Base-by-base conservation (phyloP, 2,888 invertebrate genomes). In the Drosophila rubida region DNA sequence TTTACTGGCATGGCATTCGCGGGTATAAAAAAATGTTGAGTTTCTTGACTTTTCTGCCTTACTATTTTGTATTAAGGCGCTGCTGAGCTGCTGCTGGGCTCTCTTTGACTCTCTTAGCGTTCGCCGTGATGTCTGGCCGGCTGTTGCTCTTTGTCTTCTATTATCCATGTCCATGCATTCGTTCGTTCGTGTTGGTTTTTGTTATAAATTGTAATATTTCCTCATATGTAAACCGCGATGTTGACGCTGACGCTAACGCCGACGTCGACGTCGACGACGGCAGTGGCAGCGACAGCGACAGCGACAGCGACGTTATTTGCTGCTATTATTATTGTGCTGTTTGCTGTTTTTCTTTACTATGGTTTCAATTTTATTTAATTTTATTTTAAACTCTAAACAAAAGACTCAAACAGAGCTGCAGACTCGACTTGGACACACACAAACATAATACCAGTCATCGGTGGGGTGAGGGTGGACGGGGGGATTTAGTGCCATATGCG, bases 301-400 rank as follows among this genome's bases (percentile, higher is more conserved):
- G 1, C 11, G 39, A 37, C 54, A 39, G 41, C 27, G 48, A 46
- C 59, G 42, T 19, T 61, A 59, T 64, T 60, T 53, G 54, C 27
- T 67, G 41, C 49, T 42, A 22, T 53, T 55, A 39, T 61, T 44
- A 50, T 59, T 75, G 50, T 55, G 30, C 60, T 50, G 46, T 11
- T 25, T 50, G 30, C 74, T 74, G 48, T 76, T 75, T 75, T 74
- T 62, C 63, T 71, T 82, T 87, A 76, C 81, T 82, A 82, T 87
- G 81, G 85, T 66, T 82, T 87, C 87, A 84, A 87, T 84, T 85
- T 87, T 87, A 76, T 81, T 81, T 84, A 87, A 81, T 87, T 82
- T 84, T 86, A 83, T 86, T 82, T 82, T 81, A 78, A 81, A 87
- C 85, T 84, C 66, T 80, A 84, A 87, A 81, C 84, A 81, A 83